These are phyloP conservation scores for Ctenopoma kingsleyae DNA, from an alignment of 2,797 vertebrate genomes.

Conservation along the genomic window DNA sequence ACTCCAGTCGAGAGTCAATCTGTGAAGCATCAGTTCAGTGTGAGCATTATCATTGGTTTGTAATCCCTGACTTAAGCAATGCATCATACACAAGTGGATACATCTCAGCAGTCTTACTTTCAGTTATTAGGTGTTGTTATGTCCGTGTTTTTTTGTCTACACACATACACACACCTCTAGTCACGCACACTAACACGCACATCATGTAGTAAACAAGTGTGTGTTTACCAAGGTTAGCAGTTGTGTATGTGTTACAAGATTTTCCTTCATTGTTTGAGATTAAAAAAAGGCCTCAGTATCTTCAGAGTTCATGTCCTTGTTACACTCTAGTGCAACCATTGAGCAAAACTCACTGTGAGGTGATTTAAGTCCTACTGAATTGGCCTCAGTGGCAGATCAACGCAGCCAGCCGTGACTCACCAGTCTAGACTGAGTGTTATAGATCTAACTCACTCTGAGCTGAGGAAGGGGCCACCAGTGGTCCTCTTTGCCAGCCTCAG, in stretches of 20 bases:
- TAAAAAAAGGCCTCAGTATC: slow-evolving; percentile 7
- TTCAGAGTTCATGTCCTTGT: slow-evolving; percentile 45
- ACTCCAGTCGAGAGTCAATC: slow-evolving; percentile 26
- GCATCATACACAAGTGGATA: not conserved
- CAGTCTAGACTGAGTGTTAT: slow-evolving; percentile 41
- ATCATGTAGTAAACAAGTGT: slow-evolving; percentile 16
- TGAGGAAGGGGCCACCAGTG: slow-evolving; percentile 14
- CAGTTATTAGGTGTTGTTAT: slow-evolving; percentile 1
- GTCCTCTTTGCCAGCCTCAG: not conserved
- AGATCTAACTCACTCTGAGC: slow-evolving; percentile 43
- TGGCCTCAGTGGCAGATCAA: slow-evolving; percentile 41
- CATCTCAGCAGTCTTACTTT: slow-evolving; percentile 18
- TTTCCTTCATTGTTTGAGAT: slow-evolving; percentile 35
- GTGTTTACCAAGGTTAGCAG: slow-evolving; percentile 69
- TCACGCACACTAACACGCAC: not conserved
- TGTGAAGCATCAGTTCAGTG: slow-evolving; percentile 47
- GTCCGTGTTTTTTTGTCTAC: not conserved
- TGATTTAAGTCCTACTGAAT: slow-evolving; percentile 53
- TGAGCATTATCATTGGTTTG: slow-evolving; percentile 26
- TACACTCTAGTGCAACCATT: slow-evolving; percentile 49
- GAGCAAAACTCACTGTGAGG: slow-evolving; percentile 31
- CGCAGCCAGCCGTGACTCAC: slow-evolving; percentile 54
- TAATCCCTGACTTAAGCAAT: not conserved
- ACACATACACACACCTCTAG: not conserved
- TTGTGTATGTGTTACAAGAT: slow-evolving; percentile 20